Conservation (phyloP, 2,797 vertebrate species). For the Sebastes ruberrimus region DNA sequence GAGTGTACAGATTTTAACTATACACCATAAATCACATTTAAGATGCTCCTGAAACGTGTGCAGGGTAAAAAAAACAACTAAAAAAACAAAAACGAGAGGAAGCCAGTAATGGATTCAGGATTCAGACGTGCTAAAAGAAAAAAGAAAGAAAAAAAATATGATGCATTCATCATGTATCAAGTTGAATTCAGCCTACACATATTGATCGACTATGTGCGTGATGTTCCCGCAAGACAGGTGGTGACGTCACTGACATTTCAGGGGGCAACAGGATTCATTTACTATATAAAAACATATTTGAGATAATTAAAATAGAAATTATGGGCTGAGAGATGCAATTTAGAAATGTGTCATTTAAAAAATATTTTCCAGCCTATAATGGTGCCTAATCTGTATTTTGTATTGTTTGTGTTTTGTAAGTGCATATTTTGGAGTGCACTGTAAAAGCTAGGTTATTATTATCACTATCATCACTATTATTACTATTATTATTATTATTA, state of each 20-base stretch:
- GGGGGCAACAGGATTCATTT: not conserved
- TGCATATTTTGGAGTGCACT: not conserved
- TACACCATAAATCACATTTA: not conserved
- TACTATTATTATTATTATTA: not conserved
- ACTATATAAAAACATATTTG: not conserved
- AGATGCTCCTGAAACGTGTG: not conserved
- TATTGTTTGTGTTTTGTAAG: not conserved
- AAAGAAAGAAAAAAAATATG: not conserved
- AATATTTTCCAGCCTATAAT: not conserved
- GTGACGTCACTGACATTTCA: constrained; percentile 17
- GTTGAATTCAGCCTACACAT: not conserved
- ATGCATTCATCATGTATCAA: not conserved
- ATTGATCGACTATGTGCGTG: not conserved
- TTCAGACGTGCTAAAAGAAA: not conserved
- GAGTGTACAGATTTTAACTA: not conserved
- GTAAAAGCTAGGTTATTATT: not conserved
- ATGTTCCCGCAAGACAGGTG: not conserved
- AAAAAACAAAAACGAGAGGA: not conserved
- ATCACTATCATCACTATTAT: not conserved
- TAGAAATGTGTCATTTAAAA: not conserved
- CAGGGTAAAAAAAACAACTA: not conserved
- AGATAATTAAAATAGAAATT: not conserved
- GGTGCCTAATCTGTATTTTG: not conserved
- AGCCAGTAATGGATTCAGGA: not conserved
- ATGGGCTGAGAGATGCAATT: not conserved